phyloP scores from a whole-genome alignment of 2,113 vertebrate genomes.

The Mustela lutreola region DNA sequence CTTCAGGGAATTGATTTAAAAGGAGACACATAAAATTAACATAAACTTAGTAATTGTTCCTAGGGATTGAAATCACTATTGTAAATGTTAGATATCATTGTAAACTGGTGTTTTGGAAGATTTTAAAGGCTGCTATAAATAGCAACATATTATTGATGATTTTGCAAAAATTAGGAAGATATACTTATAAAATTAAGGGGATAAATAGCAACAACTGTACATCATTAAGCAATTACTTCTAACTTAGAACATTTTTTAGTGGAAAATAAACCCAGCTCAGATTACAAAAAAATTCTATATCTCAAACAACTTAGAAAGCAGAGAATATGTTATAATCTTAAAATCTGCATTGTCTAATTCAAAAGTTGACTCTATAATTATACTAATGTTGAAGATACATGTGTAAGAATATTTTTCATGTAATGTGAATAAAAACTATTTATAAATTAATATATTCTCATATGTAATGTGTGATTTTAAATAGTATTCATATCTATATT shows the following conservation, averaged over 20 bases:
- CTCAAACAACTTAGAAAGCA: slow-evolving; percentile 1
- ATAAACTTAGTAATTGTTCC: slow-evolving; percentile 9
- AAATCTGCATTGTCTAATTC: not conserved
- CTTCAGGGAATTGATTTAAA: not conserved
- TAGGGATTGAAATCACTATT: not conserved
- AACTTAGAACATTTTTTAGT: not conserved
- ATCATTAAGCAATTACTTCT: not conserved
- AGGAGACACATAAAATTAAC: not conserved
- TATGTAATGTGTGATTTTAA: not conserved
- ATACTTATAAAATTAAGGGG: not conserved
- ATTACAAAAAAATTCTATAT: not conserved
- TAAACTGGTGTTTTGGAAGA: not conserved
- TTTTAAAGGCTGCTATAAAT: not conserved
- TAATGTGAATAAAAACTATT: not conserved
- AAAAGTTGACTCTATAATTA: not conserved
- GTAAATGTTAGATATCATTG: not conserved
- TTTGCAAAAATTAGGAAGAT: not conserved
- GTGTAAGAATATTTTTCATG: not conserved
- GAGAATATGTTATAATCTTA: not conserved
- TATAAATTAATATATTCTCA: not conserved
- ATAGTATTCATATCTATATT: not conserved
- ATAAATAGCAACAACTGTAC: not conserved
- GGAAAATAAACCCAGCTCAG: not conserved
- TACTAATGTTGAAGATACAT: not conserved
- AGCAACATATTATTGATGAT: not conserved